phyloP scores from a whole-genome alignment of 2,888 invertebrate genomes.

The Calliopum simillimum region DNA sequence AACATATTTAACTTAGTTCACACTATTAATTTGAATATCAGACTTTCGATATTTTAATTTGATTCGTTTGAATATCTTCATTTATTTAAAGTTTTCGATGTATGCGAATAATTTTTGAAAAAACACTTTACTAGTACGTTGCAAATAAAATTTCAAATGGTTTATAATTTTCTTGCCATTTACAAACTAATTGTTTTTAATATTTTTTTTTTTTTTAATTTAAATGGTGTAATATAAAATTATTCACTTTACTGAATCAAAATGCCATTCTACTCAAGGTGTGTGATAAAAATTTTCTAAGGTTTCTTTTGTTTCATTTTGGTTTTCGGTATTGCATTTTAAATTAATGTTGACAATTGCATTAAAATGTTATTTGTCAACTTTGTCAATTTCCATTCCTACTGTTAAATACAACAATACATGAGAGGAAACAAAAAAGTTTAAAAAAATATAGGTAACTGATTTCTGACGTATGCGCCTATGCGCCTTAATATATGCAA shows the following conservation, averaged over 20 bases:
- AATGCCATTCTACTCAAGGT: conserved; percentile 44
- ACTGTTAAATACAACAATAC: not conserved
- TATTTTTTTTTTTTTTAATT: not conserved
- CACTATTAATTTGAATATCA: too few relatives aligned
- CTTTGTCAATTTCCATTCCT: conserved; percentile 17
- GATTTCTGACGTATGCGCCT: too few relatives aligned
- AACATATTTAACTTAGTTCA: too few relatives aligned
- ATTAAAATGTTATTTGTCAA: conserved; percentile 19
- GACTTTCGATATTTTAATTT: too few relatives aligned
- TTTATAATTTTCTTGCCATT: conserved; percentile 1
- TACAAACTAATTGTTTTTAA: not conserved
- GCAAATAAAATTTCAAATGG: not conserved
- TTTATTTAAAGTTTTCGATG: too few relatives aligned
- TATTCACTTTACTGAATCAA: conserved; percentile 6
- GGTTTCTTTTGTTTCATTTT: conserved; percentile 53
- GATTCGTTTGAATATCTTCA: too few relatives aligned
- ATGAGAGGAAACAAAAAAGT: too few relatives aligned
- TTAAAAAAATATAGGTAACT: too few relatives aligned
- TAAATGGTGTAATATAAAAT: too few relatives aligned
- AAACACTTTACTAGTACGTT: too few relatives aligned
- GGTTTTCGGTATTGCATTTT: conserved; percentile 35
- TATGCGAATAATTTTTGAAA: too few relatives aligned
- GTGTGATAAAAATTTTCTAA: conserved; percentile 57
- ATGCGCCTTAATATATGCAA: too few relatives aligned
- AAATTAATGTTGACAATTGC: conserved; percentile 35